These are phyloP conservation scores for Australoheros facetus DNA, from an alignment of 2,797 vertebrate species.

Conservation along the genomic window DNA sequence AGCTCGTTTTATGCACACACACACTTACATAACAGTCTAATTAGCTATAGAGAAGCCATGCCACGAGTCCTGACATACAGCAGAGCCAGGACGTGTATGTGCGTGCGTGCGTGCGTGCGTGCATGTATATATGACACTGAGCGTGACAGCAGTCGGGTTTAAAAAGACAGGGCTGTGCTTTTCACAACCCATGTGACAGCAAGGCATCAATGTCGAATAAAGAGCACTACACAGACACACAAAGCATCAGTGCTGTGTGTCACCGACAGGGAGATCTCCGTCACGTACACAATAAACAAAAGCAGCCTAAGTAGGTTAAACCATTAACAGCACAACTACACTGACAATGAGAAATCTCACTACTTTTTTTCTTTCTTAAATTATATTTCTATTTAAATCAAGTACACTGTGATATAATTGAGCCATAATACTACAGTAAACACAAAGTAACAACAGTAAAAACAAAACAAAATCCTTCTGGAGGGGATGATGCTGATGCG, in stretches of 20 bases:
- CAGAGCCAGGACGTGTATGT: background rate
- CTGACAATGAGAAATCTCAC: background rate
- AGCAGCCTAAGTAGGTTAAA: slow-evolving; percentile 17
- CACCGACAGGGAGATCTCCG: background rate
- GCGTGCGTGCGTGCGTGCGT: background rate
- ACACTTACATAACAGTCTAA: slow-evolving; percentile 41
- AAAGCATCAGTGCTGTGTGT: background rate
- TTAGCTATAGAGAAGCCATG: slow-evolving; percentile 26
- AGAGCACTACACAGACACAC: slow-evolving; percentile 16
- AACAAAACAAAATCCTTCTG: background rate
- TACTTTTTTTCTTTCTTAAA: background rate
- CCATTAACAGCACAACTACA: background rate
- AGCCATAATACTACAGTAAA: background rate
- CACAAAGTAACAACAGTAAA: background rate
- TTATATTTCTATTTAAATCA: background rate
- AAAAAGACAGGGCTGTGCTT: slow-evolving; percentile 33
- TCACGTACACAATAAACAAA: slow-evolving; percentile 16
- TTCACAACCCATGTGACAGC: slow-evolving; percentile 28
- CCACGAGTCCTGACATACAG: slow-evolving; percentile 10
- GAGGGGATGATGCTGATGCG: background rate
- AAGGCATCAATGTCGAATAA: slow-evolving; percentile 26
- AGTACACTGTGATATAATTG: background rate
- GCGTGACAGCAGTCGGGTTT: slow-evolving; percentile 32
- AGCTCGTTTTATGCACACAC: slow-evolving; percentile 30
- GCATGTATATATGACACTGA: slow-evolving; percentile 18